Conservation (phyloP, 1,140 invertebrate genomes). For the Archegozetes longisetosus region DNA sequence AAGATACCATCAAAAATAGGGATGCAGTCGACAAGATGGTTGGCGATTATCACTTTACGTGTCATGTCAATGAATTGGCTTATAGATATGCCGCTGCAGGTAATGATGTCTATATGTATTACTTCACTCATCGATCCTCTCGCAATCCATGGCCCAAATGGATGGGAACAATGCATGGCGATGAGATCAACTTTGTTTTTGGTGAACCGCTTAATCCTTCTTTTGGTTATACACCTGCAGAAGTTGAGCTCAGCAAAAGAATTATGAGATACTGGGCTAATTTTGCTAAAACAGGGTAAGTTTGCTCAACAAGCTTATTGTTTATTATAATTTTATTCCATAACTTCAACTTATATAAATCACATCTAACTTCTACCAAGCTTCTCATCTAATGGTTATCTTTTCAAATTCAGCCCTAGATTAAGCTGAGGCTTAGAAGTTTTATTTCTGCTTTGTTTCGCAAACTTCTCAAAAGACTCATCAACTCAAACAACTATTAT, state of each 20-base stretch:
- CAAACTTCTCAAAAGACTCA: no score
- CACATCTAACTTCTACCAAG: slow-evolving; percentile 10
- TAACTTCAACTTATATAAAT: background rate
- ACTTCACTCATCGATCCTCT: slow-evolving; percentile 71
- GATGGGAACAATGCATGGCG: slow-evolving; percentile 89
- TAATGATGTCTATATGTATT: slow-evolving; percentile 86
- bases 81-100: slow-evolving; percentile 68
- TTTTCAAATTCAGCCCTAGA: background rate
- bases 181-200: slow-evolving; percentile 89
- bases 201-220: slow-evolving; percentile 69
- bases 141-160: slow-evolving; percentile 81
- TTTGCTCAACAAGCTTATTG: slow-evolving; percentile 13
- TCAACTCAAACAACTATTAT: no score
- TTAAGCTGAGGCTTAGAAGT: no score
- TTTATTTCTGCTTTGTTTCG: no score
- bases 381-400: background rate
- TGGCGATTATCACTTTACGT: slow-evolving; percentile 93
- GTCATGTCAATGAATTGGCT: slow-evolving; percentile 76
- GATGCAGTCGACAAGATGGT: slow-evolving; percentile 80
- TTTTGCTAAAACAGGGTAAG: slow-evolving; percentile 81
- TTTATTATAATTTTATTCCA: background rate
- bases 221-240: slow-evolving; percentile 57
- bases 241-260: slow-evolving; percentile 57
- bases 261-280: slow-evolving; percentile 93
- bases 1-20: slow-evolving; percentile 63